Evolutionary conservation across 2,888 invertebrate genomes (phyloP).

Genomic region (Pyrrhosoma nymphula): DNA sequence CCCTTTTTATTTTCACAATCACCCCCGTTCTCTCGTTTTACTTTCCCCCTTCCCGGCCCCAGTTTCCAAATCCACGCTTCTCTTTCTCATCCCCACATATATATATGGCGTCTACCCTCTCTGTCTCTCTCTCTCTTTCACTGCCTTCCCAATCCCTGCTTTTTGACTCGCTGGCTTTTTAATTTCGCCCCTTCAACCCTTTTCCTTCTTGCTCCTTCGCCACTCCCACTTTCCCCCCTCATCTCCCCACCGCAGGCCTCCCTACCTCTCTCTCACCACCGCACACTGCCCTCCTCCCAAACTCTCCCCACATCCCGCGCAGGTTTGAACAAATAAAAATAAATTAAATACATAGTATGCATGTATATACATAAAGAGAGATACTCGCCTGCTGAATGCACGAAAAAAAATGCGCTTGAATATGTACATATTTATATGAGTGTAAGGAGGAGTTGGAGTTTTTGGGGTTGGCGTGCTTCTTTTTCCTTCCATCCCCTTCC

Average conservation of each 20-base stretch:
- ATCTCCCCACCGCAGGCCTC: background rate
- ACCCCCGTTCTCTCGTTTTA: background rate
- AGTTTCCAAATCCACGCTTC: no score
- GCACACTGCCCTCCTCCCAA: background rate
- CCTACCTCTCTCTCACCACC: background rate
- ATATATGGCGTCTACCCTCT: background rate
- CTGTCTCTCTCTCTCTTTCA: background rate
- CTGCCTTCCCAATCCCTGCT: background rate
- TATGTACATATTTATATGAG: background rate
- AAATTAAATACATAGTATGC: background rate
- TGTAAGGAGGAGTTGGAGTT: background rate
- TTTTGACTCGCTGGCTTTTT: slow-evolving; percentile 59
- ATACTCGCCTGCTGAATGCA: background rate
- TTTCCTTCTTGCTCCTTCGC: background rate
- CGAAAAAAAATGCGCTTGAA: background rate
- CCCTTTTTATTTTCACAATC: background rate
- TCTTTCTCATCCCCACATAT: background rate
- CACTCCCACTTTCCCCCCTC: background rate
- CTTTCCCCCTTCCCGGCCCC: background rate
- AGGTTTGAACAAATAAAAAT: background rate
- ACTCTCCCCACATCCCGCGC: background rate
- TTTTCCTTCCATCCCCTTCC: background rate
- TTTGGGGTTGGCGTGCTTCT: background rate
- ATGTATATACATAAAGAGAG: no score
- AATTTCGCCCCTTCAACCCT: slow-evolving; percentile 42